phyloP scores from a whole-genome alignment of 2,888 invertebrate genomes.

The Tuta absoluta region DNA sequence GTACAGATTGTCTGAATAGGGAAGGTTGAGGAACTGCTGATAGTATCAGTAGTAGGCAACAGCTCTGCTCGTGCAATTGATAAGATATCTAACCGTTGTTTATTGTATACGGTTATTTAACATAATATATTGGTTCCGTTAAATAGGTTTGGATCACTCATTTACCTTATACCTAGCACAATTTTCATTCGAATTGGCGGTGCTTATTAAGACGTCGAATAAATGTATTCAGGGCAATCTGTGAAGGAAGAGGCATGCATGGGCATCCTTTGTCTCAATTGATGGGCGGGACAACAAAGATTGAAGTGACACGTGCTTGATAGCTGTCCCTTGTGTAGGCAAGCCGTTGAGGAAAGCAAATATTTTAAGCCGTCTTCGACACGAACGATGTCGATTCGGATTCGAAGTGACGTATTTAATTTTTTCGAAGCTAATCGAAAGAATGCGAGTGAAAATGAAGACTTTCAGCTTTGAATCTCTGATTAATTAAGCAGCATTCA shows the following conservation, averaged over 20 bases:
- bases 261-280: background rate
- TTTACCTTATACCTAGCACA: background rate
- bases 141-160: background rate
- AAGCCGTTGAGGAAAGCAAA: conserved; percentile 1
- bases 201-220: conserved; percentile 15
- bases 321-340: background rate
- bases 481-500: too few species aligned
- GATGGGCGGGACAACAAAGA: conserved; percentile 1
- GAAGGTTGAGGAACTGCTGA: too few species aligned
- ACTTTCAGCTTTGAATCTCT: too few species aligned
- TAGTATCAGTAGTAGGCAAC: too few species aligned
- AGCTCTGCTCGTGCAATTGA: too few species aligned
- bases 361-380: background rate
- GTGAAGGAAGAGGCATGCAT: background rate
- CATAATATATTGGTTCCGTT: too few species aligned
- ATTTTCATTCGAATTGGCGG: background rate
- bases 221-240: conserved; percentile 1
- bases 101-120: too few species aligned
- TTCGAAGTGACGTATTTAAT: background rate
- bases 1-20: too few species aligned
- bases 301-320: conserved; percentile 11
- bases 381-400: background rate
- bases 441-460: background rate
- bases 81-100: too few species aligned
- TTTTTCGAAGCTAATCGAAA: background rate